Percentiles rank a stretch among this genome's conserved stretches.
Evolutionary conservation across 2,797 vertebrate species (phyloP).

Genomic region (Selene dorsalis): DNA sequence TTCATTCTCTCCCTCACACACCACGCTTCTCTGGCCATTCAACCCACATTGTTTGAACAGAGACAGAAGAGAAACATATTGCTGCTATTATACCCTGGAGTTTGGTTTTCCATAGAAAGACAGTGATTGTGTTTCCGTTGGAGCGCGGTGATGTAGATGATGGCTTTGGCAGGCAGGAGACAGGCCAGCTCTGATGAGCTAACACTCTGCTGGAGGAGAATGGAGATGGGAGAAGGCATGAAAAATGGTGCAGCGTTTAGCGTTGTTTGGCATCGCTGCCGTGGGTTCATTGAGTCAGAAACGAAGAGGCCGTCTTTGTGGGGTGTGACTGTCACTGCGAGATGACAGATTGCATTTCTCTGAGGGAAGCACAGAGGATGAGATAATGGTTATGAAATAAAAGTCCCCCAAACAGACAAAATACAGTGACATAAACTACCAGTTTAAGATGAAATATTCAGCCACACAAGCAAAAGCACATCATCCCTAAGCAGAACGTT

Average conservation of each 20-base stretch:
- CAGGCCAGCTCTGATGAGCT: slow-evolving; percentile 58
- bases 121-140: slow-evolving; percentile 69
- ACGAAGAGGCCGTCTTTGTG: slow-evolving; percentile 57
- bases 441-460: slow-evolving; percentile 54
- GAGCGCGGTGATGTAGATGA: slow-evolving; percentile 73
- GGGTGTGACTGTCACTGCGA: slow-evolving; percentile 63
- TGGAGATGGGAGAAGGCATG: slow-evolving; percentile 48
- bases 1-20: slow-evolving; percentile 7
- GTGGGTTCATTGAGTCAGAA: slow-evolving; percentile 74
- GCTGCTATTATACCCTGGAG: slow-evolving; percentile 59
- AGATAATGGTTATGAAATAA: slow-evolving; percentile 67
- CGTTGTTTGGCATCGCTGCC: slow-evolving; percentile 61
- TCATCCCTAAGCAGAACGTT: not conserved
- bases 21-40: slow-evolving; percentile 11
- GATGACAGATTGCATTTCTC: slow-evolving; percentile 65
- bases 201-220: slow-evolving; percentile 60
- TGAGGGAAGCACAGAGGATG: slow-evolving; percentile 44
- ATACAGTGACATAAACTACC: slow-evolving; percentile 45
- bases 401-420: slow-evolving; percentile 53
- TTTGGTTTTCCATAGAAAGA: slow-evolving; percentile 67
- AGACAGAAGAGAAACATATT: slow-evolving; percentile 62
- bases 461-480: slow-evolving; percentile 24
- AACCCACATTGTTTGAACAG: slow-evolving; percentile 33
- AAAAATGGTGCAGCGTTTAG: slow-evolving; percentile 70
- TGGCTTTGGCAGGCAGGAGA: slow-evolving; percentile 70